Base-by-base conservation (phyloP, 2,113 vertebrate species). In the Anhinga rufa region DNA sequence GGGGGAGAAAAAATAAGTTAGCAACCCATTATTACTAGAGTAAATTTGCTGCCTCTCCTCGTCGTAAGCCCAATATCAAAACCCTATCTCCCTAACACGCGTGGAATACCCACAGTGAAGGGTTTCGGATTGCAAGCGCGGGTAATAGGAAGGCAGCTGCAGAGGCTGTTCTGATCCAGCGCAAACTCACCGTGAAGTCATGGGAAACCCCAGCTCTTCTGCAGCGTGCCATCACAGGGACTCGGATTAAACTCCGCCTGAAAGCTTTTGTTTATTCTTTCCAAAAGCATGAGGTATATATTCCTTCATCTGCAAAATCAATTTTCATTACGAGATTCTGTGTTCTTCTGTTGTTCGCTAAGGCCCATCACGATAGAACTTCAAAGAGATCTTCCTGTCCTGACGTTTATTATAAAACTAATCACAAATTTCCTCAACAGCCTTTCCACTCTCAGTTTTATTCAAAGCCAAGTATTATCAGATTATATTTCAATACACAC, bases 31-130 rank as follows among this genome's bases (percentile, higher is more conserved):
- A 24, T 40, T 28, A 46, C 3, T 1, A 54, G 20, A 32, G 34
- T 18, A 65, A 48, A 46, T 52, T 46, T 32, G 65, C 58, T 71
- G 36, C 71, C 55, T 64, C 57, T 51, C 36, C 32, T 51, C 26
- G 14, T 13, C 5, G 3, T 5, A 51, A 77, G 19, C 36, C 22
- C 36, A 17, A 14, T 32, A 17, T 6, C 19, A 17, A 20, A 60
- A 40, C 0, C 26, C 16, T 10, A n/a, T 21, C 60, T 46, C 46
- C 25, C 34, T 8, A 31, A 40, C 52, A 12, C 0, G 7, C 3
- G 29, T 8, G 48, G 75, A 44, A 40, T 11, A 34, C 7, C 46
- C 9, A 3, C 36, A n/a, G 44, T 3, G 10, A 22, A 44, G 58
- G 42, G n/a, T 15, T 70, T 65, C 26, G 10, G 11, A 9, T 3